These are phyloP conservation scores for Drosophila ohnishii DNA, from an alignment of 1,140 invertebrate genomes.

Conservation along the genomic window DNA sequence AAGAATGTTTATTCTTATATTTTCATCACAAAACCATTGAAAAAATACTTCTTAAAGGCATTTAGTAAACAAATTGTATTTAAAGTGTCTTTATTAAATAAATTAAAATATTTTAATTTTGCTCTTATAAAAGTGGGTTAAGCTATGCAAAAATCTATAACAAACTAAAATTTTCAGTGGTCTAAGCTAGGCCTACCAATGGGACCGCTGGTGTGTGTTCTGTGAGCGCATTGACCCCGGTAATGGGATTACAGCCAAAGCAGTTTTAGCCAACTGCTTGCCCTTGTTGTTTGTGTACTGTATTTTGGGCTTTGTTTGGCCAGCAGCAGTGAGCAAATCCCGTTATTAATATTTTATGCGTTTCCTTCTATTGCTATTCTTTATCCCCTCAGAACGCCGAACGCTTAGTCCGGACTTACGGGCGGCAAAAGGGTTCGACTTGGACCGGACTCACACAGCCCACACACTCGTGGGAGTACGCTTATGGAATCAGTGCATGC, in stretches of 20 bases:
- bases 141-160: no score
- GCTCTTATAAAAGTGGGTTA: no score
- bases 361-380: slow-evolving; percentile 50
- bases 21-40: no score
- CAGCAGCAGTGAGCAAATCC: slow-evolving; percentile 60
- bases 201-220: background rate
- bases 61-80: no score
- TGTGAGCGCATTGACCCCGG: slow-evolving; percentile 60
- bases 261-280: slow-evolving; percentile 54
- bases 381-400: slow-evolving; percentile 19
- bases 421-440: slow-evolving; percentile 35
- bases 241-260: slow-evolving; percentile 64
- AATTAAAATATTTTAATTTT: no score
- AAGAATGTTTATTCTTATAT: no score
- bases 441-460: background rate
- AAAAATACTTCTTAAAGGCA: no score
- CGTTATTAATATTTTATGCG: slow-evolving; percentile 74
- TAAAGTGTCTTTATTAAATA: no score
- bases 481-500: slow-evolving; percentile 69
- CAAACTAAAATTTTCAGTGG: no score
- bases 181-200: background rate
- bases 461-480: slow-evolving; percentile 27
- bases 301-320: slow-evolving; percentile 36
- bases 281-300: slow-evolving; percentile 31
- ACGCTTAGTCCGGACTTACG: slow-evolving; percentile 54